Evolutionary conservation across 2,888 invertebrate genomes (phyloP).

Genomic region (Drosophila austrosaltans): DNA sequence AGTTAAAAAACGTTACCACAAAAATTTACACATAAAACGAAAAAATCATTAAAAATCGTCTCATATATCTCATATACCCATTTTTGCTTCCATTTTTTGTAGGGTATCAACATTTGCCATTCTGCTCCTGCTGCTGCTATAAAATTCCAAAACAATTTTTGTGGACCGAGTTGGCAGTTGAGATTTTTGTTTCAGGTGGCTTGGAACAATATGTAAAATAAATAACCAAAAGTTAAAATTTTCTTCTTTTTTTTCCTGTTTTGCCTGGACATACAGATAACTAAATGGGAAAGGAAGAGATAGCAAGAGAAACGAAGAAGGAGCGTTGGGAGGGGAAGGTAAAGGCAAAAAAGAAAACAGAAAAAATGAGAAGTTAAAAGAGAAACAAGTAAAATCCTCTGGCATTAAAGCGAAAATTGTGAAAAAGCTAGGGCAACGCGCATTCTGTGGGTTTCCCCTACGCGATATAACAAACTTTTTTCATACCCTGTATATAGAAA

Average conservation of each 20-base stretch:
- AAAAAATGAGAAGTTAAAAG: background rate
- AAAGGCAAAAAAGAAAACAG: background rate
- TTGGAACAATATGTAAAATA: constrained; percentile 20
- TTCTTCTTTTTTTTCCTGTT: background rate
- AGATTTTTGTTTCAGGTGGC: constrained; percentile 13
- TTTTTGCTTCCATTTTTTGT: background rate
- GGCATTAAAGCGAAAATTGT: constrained; percentile 34
- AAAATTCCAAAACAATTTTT: constrained; percentile 39
- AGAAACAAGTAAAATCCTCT: constrained; percentile 17
- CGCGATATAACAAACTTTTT: background rate
- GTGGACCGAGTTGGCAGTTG: constrained; percentile 15
- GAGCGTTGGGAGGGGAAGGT: too few species aligned
- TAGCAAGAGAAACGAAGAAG: background rate
- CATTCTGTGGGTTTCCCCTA: constrained; percentile 5
- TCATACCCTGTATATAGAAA: background rate
- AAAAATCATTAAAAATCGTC: too few species aligned
- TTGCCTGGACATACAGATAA: constrained; percentile 17
- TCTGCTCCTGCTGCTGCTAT: constrained; percentile 21
- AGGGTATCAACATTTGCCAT: constrained; percentile 5
- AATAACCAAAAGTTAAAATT: constrained; percentile 18
- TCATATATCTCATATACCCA: background rate
- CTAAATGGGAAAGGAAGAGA: background rate
- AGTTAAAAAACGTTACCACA: too few species aligned
- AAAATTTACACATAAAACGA: too few species aligned
- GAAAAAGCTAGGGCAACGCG: constrained; percentile 19